Percentiles rank a stretch among this genome's conserved stretches.
Evolutionary conservation across 2,113 vertebrate species (phyloP).

Genomic region (Pituophis catenifer): DNA sequence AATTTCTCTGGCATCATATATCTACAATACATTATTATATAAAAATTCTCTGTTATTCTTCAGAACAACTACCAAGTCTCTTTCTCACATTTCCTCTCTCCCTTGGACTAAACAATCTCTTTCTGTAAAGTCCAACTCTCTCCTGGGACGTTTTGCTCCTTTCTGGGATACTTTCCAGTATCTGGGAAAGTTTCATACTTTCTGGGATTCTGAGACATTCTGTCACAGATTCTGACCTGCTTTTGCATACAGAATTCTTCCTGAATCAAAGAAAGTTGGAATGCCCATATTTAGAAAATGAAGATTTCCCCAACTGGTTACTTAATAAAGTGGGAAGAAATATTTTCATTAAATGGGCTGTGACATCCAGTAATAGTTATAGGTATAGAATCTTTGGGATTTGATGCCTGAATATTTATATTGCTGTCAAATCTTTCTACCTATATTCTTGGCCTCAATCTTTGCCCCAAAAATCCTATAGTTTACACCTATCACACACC

Average conservation of each 20-base stretch:
- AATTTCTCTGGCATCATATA: background rate
- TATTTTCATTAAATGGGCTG: background rate
- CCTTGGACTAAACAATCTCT: background rate
- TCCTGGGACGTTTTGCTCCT: background rate
- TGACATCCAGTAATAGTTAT: background rate
- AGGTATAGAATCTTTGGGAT: background rate
- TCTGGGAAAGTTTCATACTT: too few species aligned
- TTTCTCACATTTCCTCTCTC: background rate
- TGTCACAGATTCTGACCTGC: background rate
- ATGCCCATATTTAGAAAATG: background rate
- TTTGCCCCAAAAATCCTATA: background rate
- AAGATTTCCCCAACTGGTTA: background rate
- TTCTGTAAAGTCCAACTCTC: background rate
- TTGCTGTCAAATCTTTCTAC: background rate
- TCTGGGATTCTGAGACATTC: background rate
- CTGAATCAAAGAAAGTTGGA: background rate
- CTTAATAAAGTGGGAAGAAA: background rate
- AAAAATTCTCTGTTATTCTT: background rate
- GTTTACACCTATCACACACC: background rate
- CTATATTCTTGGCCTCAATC: background rate
- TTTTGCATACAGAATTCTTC: background rate
- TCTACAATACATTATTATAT: too few species aligned
- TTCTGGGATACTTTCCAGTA: too few species aligned
- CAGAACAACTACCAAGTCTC: background rate
- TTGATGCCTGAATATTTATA: background rate